A percentile compares a stretch with the other conserved stretches of the same genome.
phyloP scores from a whole-genome alignment of 1,140 invertebrate genomes.

The Nasonia vitripennis region DNA sequence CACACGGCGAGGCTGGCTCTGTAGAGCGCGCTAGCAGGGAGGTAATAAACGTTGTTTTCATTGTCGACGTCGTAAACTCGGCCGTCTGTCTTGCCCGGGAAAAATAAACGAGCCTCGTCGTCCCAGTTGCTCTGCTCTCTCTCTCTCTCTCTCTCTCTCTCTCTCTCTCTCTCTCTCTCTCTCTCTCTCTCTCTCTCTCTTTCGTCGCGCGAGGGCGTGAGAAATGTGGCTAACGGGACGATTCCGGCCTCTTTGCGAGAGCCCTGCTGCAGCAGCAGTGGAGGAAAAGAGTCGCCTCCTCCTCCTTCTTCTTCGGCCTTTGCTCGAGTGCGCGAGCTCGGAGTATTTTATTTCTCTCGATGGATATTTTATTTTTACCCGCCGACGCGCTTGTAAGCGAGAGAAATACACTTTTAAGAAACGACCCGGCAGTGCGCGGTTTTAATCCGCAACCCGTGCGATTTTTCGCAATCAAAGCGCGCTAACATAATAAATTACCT shows the following conservation, averaged over 20 bases:
- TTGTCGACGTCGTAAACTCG: conserved; percentile 48
- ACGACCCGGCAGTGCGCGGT: too few relatives aligned
- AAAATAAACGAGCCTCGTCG: conserved; percentile 31
- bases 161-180: not conserved
- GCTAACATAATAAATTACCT: not conserved
- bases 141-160: not conserved
- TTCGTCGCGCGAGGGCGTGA: conserved; percentile 24
- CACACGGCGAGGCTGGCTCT: conserved; percentile 17
- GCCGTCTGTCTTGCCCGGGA: conserved; percentile 15
- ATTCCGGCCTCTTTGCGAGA: not conserved
- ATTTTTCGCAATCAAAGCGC: not conserved
- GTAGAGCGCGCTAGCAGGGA: not conserved
- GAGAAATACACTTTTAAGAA: too few relatives aligned
- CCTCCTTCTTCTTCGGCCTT: not conserved
- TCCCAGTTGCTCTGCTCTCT: not conserved
- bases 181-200: not conserved
- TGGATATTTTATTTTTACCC: not conserved
- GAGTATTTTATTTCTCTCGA: not conserved
- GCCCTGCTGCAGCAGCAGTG: not conserved
- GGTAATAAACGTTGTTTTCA: conserved; percentile 53
- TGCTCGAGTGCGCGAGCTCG: not conserved
- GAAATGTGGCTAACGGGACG: conserved; percentile 26
- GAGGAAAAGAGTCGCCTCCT: not conserved
- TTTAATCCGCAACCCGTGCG: not conserved
- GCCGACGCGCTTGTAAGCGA: too few relatives aligned